Evolutionary conservation across 2,797 vertebrate species (phyloP).

Genomic region (Varecia variegata): DNA sequence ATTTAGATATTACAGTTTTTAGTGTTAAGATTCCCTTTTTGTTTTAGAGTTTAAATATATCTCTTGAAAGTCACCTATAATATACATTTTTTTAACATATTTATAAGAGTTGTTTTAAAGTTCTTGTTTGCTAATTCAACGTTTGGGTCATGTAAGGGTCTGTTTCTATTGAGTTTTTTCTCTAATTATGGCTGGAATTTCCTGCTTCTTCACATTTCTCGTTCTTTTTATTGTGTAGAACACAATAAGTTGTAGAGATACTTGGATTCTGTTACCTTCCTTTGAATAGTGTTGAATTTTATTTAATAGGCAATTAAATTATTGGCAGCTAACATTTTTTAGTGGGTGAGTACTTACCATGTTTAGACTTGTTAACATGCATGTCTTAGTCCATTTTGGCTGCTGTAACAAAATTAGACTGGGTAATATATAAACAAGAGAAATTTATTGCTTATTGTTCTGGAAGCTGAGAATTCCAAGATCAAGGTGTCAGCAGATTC

Average conservation of each 20-base stretch:
- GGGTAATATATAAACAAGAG: neutral
- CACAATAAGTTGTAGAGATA: neutral
- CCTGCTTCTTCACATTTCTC: neutral
- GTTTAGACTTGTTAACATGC: neutral
- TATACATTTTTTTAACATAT: neutral
- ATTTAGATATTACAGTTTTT: neutral
- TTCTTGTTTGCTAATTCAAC: neutral
- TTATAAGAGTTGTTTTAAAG: neutral
- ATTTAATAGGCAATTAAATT: conserved; percentile 22
- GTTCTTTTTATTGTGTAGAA: neutral
- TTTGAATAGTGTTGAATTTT: neutral
- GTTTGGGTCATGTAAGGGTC: neutral
- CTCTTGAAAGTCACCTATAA: neutral
- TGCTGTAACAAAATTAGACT: neutral
- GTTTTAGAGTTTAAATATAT: neutral
- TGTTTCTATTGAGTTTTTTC: neutral
- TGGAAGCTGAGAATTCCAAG: neutral
- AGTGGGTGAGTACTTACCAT: neutral
- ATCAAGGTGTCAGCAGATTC: neutral
- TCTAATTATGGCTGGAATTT: neutral
- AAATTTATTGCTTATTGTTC: neutral
- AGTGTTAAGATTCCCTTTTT: neutral
- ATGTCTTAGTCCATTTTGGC: neutral
- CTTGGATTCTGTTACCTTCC: neutral
- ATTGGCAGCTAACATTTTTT: neutral